Evolutionary conservation across 1,140 invertebrate genomes (phyloP), one percentile per base, ranked within the genome.

Genomic region (Drosophila leontia): DNA sequence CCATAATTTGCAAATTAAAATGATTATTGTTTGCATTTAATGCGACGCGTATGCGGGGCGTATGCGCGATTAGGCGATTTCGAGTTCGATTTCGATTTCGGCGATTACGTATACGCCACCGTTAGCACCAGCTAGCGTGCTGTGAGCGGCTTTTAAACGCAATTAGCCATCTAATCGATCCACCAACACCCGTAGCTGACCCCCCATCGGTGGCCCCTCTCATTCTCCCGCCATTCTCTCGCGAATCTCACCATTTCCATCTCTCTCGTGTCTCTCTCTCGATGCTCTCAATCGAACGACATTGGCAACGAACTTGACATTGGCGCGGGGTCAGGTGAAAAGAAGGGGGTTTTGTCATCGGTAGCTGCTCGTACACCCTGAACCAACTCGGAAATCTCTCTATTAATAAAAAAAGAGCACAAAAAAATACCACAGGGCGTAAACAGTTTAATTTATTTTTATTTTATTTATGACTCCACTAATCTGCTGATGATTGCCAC

Each of bases 261-360:
- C 19, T 11, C 26, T 11, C 1, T 5, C 1, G 5, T 45, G 3
- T 29, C 29, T 42, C 19, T 5, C 13, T 42, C 62, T 9, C 32
- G 45, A 8, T 23, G 42, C 32, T 55, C 35, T 58, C 32, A 81
- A 82, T 79, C 82, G 71, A 86, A 86, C 82, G 83, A 86, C 82
- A 71, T 87, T 86, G 83, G 56, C 83, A 87, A 82, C 83, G 80
- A 86, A 86, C 83, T 86, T 87, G 76, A 67, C 75, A 78, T 77
- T 69, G 72, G 48, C 45, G 15, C n/a, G 35, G 32, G 32, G 26
- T 23, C n/a, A 17, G 45, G 67, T 35, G 39, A 13, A n/a, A 26
- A 39, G 53, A 26, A 26, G 32, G 41, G 35, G 34, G 26, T 3
- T 26, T 15, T 26, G 13, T 50, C 19, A 47, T 7, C 7, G 19